Percentiles rank a stretch among this genome's conserved stretches.
These are phyloP conservation scores for Sepioteuthis lessoniana DNA, from an alignment of 2,888 invertebrate genomes.

Conservation along the genomic window DNA sequence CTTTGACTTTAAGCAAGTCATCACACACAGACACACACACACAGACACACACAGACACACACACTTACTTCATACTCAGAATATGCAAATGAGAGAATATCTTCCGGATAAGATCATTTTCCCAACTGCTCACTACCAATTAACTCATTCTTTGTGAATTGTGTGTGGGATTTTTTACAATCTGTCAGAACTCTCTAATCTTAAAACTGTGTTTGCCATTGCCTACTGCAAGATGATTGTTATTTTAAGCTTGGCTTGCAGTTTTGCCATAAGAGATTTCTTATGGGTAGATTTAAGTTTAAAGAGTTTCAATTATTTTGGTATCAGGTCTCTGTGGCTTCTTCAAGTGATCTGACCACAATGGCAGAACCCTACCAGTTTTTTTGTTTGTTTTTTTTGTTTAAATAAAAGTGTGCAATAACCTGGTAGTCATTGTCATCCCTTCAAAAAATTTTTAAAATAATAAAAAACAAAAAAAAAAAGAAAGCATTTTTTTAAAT, in stretches of 20 bases:
- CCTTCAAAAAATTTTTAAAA: neutral
- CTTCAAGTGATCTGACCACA: neutral
- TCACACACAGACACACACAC: neutral
- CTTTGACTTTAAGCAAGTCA: neutral
- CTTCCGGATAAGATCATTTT: neutral
- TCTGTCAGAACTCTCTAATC: neutral
- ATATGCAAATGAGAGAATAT: too few species aligned
- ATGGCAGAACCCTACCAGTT: neutral
- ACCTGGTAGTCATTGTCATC: neutral
- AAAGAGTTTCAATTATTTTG: neutral
- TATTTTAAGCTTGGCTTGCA: neutral
- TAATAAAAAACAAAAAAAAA: too few species aligned
- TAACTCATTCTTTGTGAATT: neutral
- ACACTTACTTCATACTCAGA: neutral
- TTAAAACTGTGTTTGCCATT: neutral
- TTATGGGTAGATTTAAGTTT: neutral
- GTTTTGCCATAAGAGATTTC: neutral
- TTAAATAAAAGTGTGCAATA: neutral
- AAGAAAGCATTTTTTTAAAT: too few species aligned
- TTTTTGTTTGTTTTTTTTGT: neutral
- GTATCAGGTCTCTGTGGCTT: neutral
- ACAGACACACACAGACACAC: neutral
- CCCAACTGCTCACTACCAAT: neutral
- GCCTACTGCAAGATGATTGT: neutral
- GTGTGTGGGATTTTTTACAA: neutral